phyloP scores from a whole-genome alignment of 2,797 vertebrate species.

The Acipenser transmontanus region DNA sequence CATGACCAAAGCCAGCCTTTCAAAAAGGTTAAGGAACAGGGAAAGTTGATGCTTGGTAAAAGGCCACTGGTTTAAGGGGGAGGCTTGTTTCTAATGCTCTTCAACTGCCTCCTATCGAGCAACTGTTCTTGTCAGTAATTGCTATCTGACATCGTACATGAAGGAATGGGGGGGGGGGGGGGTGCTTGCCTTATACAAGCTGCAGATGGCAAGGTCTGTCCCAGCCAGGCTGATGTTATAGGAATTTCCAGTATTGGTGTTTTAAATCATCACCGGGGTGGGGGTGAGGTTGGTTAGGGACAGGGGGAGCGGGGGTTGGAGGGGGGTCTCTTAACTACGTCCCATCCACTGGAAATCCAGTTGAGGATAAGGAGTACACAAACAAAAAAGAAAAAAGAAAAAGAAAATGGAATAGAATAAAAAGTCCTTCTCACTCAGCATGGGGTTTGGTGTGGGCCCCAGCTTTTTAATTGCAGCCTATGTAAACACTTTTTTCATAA shows the following conservation, averaged over 20 bases:
- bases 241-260: background rate
- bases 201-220: conserved; percentile 2
- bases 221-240: conserved; percentile 11
- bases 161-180: conserved; percentile 1
- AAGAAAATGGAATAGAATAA: background rate
- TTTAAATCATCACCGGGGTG: no score
- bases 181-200: conserved; percentile 19
- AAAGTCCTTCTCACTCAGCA: background rate
- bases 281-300: background rate
- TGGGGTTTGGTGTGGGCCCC: no score
- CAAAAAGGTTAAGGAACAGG: conserved; percentile 25
- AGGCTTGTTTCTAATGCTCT: background rate
- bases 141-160: conserved; percentile 17
- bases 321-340: no score
- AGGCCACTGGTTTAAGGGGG: background rate
- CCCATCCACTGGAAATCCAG: background rate
- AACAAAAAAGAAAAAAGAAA: background rate
- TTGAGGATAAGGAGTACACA: background rate
- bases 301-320: background rate
- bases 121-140: background rate
- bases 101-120: background rate
- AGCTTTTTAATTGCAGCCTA: no score
- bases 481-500: no score
- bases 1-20: conserved; percentile 46
- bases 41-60: background rate